phyloP scores from a whole-genome alignment of 2,888 invertebrate genomes.

The Hydrotaea diabolus region DNA sequence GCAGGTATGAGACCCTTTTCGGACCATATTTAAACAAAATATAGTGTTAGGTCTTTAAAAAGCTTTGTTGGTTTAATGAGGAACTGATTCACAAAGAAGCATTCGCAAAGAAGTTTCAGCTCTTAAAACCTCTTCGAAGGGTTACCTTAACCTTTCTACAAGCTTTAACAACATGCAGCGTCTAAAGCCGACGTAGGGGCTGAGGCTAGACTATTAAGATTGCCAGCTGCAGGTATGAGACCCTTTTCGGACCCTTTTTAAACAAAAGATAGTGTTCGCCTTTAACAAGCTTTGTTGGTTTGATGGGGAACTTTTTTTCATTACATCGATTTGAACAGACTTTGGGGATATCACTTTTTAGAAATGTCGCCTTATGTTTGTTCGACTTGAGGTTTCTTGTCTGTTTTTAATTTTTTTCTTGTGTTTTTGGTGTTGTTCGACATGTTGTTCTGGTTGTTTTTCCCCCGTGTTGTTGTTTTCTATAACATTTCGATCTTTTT shows the following conservation, averaged over 20 bases:
- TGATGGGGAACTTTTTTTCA: neutral
- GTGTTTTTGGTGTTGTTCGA: constrained; percentile 42
- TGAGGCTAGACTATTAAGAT: no score
- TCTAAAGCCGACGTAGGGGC: no score
- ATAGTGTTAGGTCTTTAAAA: neutral
- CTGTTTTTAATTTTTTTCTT: neutral
- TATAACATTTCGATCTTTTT: neutral
- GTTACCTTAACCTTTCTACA: no score
- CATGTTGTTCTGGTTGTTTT: constrained; percentile 28
- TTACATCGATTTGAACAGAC: neutral
- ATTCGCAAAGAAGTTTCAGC: no score
- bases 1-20: no score
- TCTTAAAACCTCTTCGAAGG: no score
- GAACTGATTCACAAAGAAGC: no score
- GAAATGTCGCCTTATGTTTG: constrained; percentile 16
- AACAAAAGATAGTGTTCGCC: no score
- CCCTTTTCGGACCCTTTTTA: no score
- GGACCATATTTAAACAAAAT: no score
- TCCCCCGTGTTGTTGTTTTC: neutral
- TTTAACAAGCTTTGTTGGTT: neutral
- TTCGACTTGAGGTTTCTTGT: constrained; percentile 32
- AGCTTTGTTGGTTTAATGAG: neutral
- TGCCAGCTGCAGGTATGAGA: no score
- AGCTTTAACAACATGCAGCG: no score
- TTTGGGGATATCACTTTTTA: constrained; percentile 3